Evolutionary conservation across 1,140 invertebrate species (phyloP).

Genomic region (Gryon sp.): DNA sequence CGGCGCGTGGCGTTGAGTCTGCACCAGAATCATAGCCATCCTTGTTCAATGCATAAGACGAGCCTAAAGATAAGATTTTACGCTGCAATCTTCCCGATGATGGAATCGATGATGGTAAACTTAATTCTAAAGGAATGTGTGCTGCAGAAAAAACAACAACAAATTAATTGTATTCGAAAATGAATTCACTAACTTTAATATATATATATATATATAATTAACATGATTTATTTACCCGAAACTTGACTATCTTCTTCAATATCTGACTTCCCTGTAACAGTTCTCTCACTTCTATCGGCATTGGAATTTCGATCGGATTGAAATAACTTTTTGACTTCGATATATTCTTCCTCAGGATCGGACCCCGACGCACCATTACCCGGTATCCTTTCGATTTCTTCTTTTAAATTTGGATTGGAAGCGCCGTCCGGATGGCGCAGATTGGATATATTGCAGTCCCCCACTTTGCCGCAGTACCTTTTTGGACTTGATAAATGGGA

Average conservation of each 20-base stretch:
- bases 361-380: constrained; percentile 85
- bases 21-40: constrained; percentile 90
- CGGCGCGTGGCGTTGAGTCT: constrained; percentile 87
- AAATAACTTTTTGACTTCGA: constrained; percentile 82
- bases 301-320: too few species aligned
- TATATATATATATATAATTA: neutral
- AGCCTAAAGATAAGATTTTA: constrained; percentile 81
- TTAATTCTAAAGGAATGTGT: constrained; percentile 73
- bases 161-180: too few species aligned
- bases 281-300: constrained; percentile 74
- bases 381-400: constrained; percentile 84
- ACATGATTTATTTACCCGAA: constrained; percentile 70
- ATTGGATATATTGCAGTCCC: constrained; percentile 84
- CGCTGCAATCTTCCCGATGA: constrained; percentile 80
- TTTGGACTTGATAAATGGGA: constrained; percentile 77
- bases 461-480: constrained; percentile 77
- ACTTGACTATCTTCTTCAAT: constrained; percentile 78
- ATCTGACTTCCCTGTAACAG: constrained; percentile 79
- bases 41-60: constrained; percentile 80
- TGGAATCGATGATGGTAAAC: constrained; percentile 79
- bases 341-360: constrained; percentile 81
- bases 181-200: constrained; percentile 4
- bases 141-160: too few species aligned
- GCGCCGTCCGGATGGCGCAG: constrained; percentile 92
- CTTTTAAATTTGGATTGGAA: constrained; percentile 92